A percentile compares a stretch with the other conserved stretches of the same genome.
These are phyloP conservation scores for Drosophila asahinai DNA, from an alignment of 1,140 invertebrate species.

Conservation along the genomic window DNA sequence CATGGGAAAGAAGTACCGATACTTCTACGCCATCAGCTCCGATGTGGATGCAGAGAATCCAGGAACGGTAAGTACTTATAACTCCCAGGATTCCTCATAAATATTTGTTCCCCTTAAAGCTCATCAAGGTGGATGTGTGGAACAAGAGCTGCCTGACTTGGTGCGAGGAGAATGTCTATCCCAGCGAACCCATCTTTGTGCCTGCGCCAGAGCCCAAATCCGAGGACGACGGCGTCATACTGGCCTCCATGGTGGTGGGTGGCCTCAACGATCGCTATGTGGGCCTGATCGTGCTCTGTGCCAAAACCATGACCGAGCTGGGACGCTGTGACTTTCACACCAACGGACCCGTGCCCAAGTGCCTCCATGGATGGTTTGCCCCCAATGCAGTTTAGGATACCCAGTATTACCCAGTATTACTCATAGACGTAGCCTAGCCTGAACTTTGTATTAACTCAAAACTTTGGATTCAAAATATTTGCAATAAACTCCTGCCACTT, in stretches of 20 bases:
- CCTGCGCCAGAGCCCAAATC: slow-evolving; percentile 89
- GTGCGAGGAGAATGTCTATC: slow-evolving; percentile 91
- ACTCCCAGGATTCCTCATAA: not conserved
- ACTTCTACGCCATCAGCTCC: slow-evolving; percentile 95
- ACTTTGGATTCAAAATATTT: slow-evolving; percentile 79
- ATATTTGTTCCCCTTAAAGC: slow-evolving; percentile 83
- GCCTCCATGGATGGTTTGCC: slow-evolving; percentile 92
- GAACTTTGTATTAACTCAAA: slow-evolving; percentile 38
- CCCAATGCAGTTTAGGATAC: slow-evolving; percentile 61
- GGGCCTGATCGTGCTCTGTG: slow-evolving; percentile 89
- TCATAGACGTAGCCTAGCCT: slow-evolving; percentile 9
- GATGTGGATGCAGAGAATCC: slow-evolving; percentile 93
- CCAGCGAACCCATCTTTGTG: slow-evolving; percentile 95
- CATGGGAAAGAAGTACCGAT: slow-evolving; percentile 89
- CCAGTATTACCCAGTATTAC: slow-evolving; percentile 18
- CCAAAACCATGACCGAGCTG: slow-evolving; percentile 89
- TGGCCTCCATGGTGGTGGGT: slow-evolving; percentile 90
- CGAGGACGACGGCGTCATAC: slow-evolving; percentile 92
- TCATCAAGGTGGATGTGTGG: slow-evolving; percentile 92
- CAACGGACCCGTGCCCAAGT: slow-evolving; percentile 91
- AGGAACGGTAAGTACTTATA: slow-evolving; percentile 88
- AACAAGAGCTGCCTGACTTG: slow-evolving; percentile 89
- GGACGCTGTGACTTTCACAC: slow-evolving; percentile 89
- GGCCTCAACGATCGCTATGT: slow-evolving; percentile 87
- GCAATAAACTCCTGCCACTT: slow-evolving; percentile 83